Conservation (phyloP, 2,113 vertebrate genomes). For the Clarias batrachus region DNA sequence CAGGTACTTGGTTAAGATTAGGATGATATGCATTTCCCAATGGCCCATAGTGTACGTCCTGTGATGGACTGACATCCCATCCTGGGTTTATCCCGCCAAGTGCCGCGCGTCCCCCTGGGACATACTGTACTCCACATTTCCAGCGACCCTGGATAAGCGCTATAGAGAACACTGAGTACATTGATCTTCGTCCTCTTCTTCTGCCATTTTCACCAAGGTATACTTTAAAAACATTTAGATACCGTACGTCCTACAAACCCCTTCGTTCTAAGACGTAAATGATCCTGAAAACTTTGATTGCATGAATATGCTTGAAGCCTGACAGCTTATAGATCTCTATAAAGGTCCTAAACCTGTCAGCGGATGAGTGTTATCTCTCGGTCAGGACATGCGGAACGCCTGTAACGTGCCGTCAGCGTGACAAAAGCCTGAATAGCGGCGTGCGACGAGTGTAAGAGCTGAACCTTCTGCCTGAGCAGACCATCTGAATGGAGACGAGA, state of each 20-base stretch:
- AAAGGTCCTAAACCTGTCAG: not conserved
- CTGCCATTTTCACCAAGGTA: too few species aligned
- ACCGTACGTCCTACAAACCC: not conserved
- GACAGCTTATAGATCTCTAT: not conserved
- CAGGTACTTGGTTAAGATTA: too few species aligned
- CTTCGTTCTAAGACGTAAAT: not conserved
- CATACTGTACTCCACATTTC: too few species aligned
- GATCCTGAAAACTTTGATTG: not conserved
- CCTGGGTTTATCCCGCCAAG: too few species aligned
- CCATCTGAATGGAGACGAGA: not conserved
- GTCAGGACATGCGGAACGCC: not conserved
- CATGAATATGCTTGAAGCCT: not conserved
- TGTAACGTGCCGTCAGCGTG: not conserved
- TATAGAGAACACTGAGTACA: too few species aligned
- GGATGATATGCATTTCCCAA: too few species aligned
- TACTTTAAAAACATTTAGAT: not conserved
- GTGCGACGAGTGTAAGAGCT: not conserved
- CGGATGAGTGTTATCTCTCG: not conserved
- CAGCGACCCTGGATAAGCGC: too few species aligned
- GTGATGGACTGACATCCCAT: too few species aligned
- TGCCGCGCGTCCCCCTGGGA: too few species aligned
- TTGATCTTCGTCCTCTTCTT: too few species aligned
- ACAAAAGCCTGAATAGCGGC: slow-evolving; percentile 11
- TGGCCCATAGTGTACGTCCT: too few species aligned
- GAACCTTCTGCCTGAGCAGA: slow-evolving; percentile 28